These are phyloP conservation scores for Zeuzera pyrina DNA, from an alignment of 2,888 invertebrate genomes.

Conservation along the genomic window DNA sequence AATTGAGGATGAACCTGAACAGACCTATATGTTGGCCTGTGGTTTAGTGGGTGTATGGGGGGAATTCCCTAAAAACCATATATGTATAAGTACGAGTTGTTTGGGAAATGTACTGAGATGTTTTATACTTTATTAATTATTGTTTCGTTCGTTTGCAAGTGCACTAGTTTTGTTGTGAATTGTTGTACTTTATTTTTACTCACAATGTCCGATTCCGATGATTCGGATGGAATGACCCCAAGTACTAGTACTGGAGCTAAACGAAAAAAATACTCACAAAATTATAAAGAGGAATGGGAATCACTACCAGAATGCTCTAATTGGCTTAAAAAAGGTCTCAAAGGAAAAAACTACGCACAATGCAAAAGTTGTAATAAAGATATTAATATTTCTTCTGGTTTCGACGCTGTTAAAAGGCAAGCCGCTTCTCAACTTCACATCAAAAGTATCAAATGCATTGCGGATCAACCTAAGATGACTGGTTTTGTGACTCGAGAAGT, in stretches of 20 bases:
- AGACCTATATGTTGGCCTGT: no score
- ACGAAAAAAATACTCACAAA: not conserved
- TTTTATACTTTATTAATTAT: no score
- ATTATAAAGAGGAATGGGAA: not conserved
- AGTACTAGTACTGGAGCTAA: not conserved
- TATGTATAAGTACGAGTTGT: no score
- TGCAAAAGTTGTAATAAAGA: not conserved
- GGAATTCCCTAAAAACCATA: no score
- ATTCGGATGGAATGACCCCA: no score
- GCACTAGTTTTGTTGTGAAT: no score
- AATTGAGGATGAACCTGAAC: no score
- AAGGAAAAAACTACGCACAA: not conserved
- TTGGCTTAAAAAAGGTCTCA: not conserved
- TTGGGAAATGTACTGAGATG: no score
- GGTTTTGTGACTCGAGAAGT: constrained; percentile 1
- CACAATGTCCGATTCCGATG: no score
- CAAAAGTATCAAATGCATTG: not conserved
- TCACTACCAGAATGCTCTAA: not conserved
- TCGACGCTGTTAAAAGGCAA: not conserved
- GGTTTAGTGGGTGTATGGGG: no score
- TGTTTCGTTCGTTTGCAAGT: no score
- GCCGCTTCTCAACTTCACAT: constrained; percentile 1
- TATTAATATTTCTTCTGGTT: not conserved
- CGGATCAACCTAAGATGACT: constrained; percentile 1
- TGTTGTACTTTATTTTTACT: no score